Percentiles rank a stretch among this genome's conserved stretches.
phyloP scores from a whole-genome alignment of 35 echinoderm and acorn worm species.

The Apostichopus japonicus region DNA sequence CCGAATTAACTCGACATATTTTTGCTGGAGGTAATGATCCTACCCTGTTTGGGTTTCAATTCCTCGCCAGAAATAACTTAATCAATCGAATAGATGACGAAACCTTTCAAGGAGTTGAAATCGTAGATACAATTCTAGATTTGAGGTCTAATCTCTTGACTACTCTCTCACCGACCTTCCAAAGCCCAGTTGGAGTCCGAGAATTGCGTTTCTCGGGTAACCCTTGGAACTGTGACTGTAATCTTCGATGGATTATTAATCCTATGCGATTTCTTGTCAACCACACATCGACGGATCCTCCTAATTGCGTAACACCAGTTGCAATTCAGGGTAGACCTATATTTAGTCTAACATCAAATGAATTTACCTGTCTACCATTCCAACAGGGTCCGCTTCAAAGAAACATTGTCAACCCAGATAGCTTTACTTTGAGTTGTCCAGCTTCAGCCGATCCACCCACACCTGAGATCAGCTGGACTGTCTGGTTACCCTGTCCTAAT shows the following conservation, averaged over 20 bases:
- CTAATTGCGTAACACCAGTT: not conserved
- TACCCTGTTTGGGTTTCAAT: constrained; percentile 9
- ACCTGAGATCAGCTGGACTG: constrained; percentile 15
- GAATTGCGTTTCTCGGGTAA: not conserved
- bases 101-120: not conserved
- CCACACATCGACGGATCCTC: not conserved
- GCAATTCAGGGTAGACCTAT: not conserved
- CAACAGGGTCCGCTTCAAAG: not conserved
- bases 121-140: constrained; percentile 11
- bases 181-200: not conserved
- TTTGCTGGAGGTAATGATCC: constrained; percentile 13
- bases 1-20: constrained; percentile 27
- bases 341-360: not conserved
- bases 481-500: no score
- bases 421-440: constrained; percentile 41
- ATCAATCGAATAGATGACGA: constrained; percentile 29
- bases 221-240: constrained; percentile 57
- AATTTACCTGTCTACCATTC: constrained; percentile 16
- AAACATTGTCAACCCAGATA: no score
- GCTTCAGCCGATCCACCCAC: constrained; percentile 38
- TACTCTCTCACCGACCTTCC: constrained; percentile 17
- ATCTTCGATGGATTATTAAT: constrained; percentile 34
- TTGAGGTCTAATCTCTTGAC: constrained; percentile 29
- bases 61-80: constrained; percentile 11
- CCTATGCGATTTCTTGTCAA: not conserved